Base-by-base conservation (phyloP, 2,888 invertebrate species). In the Cerceris ruficornis region DNA sequence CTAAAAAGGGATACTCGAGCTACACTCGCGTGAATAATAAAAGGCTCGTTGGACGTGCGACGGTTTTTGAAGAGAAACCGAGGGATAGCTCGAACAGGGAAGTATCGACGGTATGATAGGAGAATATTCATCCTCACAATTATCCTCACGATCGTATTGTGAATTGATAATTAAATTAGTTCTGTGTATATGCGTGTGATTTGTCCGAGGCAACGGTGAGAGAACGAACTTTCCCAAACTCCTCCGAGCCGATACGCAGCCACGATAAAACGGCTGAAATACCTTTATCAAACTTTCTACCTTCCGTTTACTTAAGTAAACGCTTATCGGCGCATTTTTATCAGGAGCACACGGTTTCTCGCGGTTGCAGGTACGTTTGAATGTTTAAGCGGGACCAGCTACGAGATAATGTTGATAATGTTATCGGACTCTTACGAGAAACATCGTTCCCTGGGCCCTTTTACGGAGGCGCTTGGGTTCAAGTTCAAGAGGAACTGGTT, bases 101-200 rank as follows among this genome's bases (percentile, higher is more conserved):
- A 80, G 82, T 75, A 69, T 39, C 68, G 73, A 28, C 59, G 69
- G 69, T 77, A 71, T 80, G 87, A 73, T 72, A 77, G 68, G 54
- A 58, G 84, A 86, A 87, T 87, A 86, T 82, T 86, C 85, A 87
- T 86, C 75, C 70, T 42, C 46, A 65, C 69, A 75, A 75, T 75
- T 67, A 54, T 69, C 78, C 42, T 49, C 43, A 61, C 62, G 77
- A 62, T 72, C 72, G 72, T 58, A 57, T 59, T 61, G 41, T 69
- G 72, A 78, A 78, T 78, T 66, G 42, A 52, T 41, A 55, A 78
- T 64, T 42, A 66, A 66, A 77, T 62, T 55, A 64, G 52, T 9
- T 74, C n/a, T n/a, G 50, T n/a, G 13, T 46, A 46, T 46, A 11
- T 46, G 46, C 46, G 46, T 11, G 46, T 46, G 8, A 11, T 11